phyloP scores from a whole-genome alignment of 1,140 invertebrate genomes.

The Holcopasites calliopsidis region DNA sequence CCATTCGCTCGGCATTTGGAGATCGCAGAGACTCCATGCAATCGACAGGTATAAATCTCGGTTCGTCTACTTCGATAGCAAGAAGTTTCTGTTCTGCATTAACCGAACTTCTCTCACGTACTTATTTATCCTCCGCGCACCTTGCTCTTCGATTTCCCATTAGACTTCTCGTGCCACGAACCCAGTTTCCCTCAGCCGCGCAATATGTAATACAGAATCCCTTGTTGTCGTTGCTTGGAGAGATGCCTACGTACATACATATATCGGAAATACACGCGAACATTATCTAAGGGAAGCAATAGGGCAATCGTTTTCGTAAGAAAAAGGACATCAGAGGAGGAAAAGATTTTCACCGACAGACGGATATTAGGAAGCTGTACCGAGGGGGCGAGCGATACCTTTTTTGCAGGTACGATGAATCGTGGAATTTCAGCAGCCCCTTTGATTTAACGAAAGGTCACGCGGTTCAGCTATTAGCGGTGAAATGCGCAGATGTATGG shows the following conservation, averaged over 20 bases:
- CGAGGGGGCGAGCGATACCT: too few relatives aligned
- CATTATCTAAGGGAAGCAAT: slow-evolving; percentile 30
- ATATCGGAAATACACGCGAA: background rate
- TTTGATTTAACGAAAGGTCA: slow-evolving; percentile 37
- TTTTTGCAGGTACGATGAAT: slow-evolving; percentile 6
- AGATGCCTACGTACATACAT: too few relatives aligned
- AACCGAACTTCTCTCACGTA: background rate
- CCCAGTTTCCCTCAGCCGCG: background rate
- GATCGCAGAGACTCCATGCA: background rate
- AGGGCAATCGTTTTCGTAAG: slow-evolving; percentile 23
- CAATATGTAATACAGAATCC: background rate
- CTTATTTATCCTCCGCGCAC: background rate
- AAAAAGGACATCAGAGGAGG: too few relatives aligned
- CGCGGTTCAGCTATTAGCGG: slow-evolving; percentile 27
- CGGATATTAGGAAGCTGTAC: too few relatives aligned
- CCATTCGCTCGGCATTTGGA: slow-evolving; percentile 28
- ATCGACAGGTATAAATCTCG: background rate
- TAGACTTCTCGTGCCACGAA: background rate
- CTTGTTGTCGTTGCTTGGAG: background rate
- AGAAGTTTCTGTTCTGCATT: slow-evolving; percentile 6
- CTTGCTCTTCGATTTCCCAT: too few relatives aligned
- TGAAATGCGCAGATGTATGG: background rate
- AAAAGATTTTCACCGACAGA: background rate
- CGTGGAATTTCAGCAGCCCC: slow-evolving; percentile 32
- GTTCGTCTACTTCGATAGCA: background rate